Percentiles rank a stretch among this genome's conserved stretches.
Evolutionary conservation across 2,113 vertebrate species (phyloP).

Genomic region (Indicator indicator): DNA sequence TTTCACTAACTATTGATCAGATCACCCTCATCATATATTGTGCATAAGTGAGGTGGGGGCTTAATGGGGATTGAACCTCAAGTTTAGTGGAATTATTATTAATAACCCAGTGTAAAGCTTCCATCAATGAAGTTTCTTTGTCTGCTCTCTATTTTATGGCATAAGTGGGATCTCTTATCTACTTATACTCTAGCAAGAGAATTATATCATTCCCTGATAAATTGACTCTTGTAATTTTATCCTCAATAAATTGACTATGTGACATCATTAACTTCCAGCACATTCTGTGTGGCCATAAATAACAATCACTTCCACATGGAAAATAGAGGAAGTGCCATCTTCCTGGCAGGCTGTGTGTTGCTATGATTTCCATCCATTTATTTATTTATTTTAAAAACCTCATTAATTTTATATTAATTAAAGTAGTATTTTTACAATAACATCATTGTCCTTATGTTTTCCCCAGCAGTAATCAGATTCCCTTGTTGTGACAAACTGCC

Average conservation of each 20-base stretch:
- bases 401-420: slow-evolving; percentile 67
- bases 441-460: slow-evolving; percentile 55
- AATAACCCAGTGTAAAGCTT: slow-evolving; percentile 18
- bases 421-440: slow-evolving; percentile 52
- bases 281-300: slow-evolving; percentile 32
- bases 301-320: neutral
- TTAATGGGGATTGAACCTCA: neutral
- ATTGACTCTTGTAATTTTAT: slow-evolving; percentile 55
- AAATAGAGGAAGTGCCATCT: neutral
- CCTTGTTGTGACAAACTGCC: slow-evolving; percentile 63
- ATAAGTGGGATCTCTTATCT: neutral
- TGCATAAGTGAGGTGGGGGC: neutral
- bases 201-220: slow-evolving; percentile 45
- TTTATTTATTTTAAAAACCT: neutral
- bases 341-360: neutral
- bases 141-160: slow-evolving; percentile 26
- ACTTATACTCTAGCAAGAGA: neutral
- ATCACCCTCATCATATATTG: neutral
- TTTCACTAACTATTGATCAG: neutral
- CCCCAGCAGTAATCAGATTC: slow-evolving; percentile 56
- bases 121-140: neutral
- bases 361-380: too few relatives aligned
- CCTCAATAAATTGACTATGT: slow-evolving; percentile 42
- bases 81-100: slow-evolving; percentile 5
- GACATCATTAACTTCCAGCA: slow-evolving; percentile 51